phyloP scores from a whole-genome alignment of 2,888 invertebrate species.

The Mayetiola destructor region DNA sequence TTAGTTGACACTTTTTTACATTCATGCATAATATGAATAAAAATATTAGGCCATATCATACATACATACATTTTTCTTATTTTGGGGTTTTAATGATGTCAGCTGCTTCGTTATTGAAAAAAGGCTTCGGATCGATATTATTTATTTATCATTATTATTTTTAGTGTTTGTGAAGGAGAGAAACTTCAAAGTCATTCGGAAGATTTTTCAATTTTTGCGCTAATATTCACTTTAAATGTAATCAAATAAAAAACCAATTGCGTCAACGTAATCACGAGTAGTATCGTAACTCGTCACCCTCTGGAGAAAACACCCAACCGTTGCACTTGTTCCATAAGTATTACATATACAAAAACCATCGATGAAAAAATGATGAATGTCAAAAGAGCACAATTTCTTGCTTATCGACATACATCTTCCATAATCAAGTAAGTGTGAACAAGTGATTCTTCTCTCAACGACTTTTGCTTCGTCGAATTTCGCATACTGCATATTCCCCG shows the following conservation, averaged over 20 bases:
- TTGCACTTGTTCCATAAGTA: not conserved
- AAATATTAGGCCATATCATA: not conserved
- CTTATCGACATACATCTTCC: conserved; percentile 10
- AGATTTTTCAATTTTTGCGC: conserved; percentile 9
- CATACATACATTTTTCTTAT: no score
- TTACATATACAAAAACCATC: not conserved
- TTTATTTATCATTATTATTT: not conserved
- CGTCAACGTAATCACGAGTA: conserved; percentile 8
- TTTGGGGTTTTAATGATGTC: no score
- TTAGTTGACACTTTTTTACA: conserved; percentile 9
- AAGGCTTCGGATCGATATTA: no score
- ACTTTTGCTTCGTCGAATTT: not conserved
- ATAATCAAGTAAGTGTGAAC: conserved; percentile 12
- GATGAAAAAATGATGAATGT: not conserved
- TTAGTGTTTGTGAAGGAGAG: no score
- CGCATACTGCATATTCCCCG: not conserved
- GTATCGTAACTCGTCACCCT: no score
- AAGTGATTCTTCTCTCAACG: not conserved
- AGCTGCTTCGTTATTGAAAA: no score
- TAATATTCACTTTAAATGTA: not conserved
- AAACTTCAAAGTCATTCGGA: not conserved
- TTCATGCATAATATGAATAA: not conserved
- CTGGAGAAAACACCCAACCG: not conserved
- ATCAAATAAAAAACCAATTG: conserved; percentile 12
- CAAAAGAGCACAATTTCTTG: conserved; percentile 4